Evolutionary conservation across 2,113 vertebrate species (phyloP), one percentile per base, ranked within the genome.

Genomic region (Montifringilla adamsi): DNA sequence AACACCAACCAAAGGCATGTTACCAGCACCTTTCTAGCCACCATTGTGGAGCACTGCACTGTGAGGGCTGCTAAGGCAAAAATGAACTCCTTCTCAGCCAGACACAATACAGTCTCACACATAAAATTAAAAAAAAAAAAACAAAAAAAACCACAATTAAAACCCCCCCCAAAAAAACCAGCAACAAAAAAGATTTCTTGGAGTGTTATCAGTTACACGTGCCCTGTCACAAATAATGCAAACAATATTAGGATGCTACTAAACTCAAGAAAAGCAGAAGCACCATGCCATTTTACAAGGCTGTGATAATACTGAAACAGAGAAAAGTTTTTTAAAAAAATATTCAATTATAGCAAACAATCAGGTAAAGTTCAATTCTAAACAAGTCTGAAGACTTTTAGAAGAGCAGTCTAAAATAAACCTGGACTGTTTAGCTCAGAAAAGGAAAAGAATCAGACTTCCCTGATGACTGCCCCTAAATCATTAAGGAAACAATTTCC

Each of bases 1-100:
- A 66, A 5, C 7, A 20, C 4, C 0, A 20, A 10, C 28, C 18
- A 55, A 31, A 55, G 1, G 5, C 4, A 3, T 44, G 18, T 11
- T 23, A 33, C 20, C 37, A 44, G 3, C 18, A 13, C 15, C 15
- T 20, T 50, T 59, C 37, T 2, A 50, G 44, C 19, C 13, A 66
- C 10, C 52, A 59, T 3, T 20, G 68, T 33, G 58, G 15, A 66
- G 15, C 43, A 16, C 14, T 15, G 37, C 37, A 28, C 76, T 33
- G 50, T 43, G 43, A 44, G 4, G 18, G 35, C 41, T 72, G 9
- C 26, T 58, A 19, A 9, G 14, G 35, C 6, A 22, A 50, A 55
- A 64, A 64, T 10, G 0, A 58, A 43, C 10, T 64, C 27, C 17
- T 46, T 30, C 14, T 74, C 59, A 44, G 23, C 9, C 8, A 74